Evolutionary conservation across 2,888 invertebrate species (phyloP).

Genomic region (Magallana nippona): DNA sequence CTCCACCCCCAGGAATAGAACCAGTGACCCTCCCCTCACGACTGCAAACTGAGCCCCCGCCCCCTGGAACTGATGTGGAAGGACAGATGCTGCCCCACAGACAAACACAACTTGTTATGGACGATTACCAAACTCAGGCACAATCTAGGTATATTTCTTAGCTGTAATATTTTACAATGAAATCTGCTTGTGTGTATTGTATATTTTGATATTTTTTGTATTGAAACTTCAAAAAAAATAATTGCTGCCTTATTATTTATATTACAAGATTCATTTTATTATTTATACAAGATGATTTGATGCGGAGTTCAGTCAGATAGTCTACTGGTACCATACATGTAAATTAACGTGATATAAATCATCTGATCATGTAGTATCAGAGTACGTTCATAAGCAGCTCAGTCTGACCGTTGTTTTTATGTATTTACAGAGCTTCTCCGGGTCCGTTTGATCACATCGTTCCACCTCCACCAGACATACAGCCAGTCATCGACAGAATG

Average conservation of each 20-base stretch:
- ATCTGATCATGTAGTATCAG: too few relatives aligned
- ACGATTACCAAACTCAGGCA: slow-evolving; percentile 35
- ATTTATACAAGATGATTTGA: too few relatives aligned
- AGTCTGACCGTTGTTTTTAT: too few relatives aligned
- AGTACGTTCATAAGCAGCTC: too few relatives aligned
- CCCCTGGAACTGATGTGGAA: slow-evolving; percentile 62
- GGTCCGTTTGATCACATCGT: slow-evolving; percentile 57
- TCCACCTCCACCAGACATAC: slow-evolving; percentile 89
- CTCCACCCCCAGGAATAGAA: slow-evolving; percentile 74
- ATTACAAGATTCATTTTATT: too few relatives aligned
- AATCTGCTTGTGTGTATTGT: neutral
- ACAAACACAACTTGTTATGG: slow-evolving; percentile 27
- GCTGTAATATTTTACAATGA: neutral
- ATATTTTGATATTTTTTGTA: too few relatives aligned
- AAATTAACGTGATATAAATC: too few relatives aligned
- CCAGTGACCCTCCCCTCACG: slow-evolving; percentile 68
- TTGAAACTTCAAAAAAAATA: too few relatives aligned
- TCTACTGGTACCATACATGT: too few relatives aligned
- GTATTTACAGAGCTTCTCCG: slow-evolving; percentile 31
- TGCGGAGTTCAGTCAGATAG: too few relatives aligned
- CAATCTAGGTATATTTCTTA: slow-evolving; percentile 24
- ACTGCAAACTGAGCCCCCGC: slow-evolving; percentile 58
- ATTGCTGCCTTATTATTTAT: too few relatives aligned
- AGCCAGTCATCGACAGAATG: slow-evolving; percentile 96
- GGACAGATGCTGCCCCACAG: slow-evolving; percentile 37